Base-by-base conservation (phyloP, 2,113 vertebrate species). In the Triplophysa siluroides region DNA sequence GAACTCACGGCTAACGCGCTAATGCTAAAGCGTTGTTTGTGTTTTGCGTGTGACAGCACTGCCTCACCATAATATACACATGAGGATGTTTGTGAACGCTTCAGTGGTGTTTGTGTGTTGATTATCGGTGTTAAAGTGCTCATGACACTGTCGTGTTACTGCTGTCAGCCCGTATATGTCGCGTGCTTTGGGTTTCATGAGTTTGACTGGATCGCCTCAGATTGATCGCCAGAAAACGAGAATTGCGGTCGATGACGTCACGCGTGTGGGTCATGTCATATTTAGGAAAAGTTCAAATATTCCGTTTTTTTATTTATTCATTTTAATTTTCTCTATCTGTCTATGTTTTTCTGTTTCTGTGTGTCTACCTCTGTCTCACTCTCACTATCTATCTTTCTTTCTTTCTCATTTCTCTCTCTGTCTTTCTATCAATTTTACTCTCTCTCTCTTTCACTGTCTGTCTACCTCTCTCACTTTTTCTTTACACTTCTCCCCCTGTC, bases 21-120 rank as follows among this genome's bases (percentile, higher is more conserved):
- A 76, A 77, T 77, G 75, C 75, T 77, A 77, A 77, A 29, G 3
- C 5, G 6, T 33, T 76, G 33, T 38, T 38, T 7, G 3, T 38
- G 41, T 64, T 64, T 54, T 14, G 13, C 60, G 16, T 24, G 29
- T 45, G 9, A 18, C 47, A 76, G 26, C 16, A 13, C 3, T n/a
- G 13, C n/a, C 14, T 38, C 16, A 41, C 12, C 24, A 33, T 33
- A 38, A 26, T 54, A 18, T 16, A 38, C 14, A n/a, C 61, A 33
- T 38, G 1, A 64, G 43, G 2, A 50, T 26, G 41, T n/a, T 29
- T 29, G 23, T 26, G 23, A 43, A 63, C 18, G 4, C 10, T 33
- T 63, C 2, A 2, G 18, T 43, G 13, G 54, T n/a, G 70, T 73
- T 43, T 3, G n/a, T 13, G 56, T 0, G 29, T 23, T 43, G 13